Evolutionary conservation across 2,797 vertebrate species (phyloP).

Genomic region (Botia almorhae): DNA sequence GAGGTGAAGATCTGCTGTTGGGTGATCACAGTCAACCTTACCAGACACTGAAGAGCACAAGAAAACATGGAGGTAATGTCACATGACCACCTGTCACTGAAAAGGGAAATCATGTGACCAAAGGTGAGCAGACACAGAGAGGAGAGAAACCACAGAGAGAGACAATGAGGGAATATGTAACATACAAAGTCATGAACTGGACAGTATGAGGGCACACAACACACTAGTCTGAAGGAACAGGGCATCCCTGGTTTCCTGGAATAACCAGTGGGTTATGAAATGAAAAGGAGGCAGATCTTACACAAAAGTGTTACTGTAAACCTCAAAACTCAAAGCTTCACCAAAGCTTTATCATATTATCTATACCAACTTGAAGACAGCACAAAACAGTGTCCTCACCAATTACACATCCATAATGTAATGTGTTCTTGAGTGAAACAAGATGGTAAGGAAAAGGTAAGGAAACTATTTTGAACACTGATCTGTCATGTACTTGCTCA

Average conservation of each 20-base stretch:
- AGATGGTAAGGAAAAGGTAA: too few species aligned
- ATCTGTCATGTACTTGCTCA: too few species aligned
- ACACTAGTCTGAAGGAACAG: background rate
- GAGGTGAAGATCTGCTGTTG: conserved; percentile 96
- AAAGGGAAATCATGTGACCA: conserved; percentile 70
- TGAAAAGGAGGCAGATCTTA: conserved; percentile 25
- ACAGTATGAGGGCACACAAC: conserved; percentile 36
- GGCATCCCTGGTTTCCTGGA: background rate
- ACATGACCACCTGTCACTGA: conserved; percentile 82
- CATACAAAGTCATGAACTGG: conserved; percentile 11
- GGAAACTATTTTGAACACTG: too few species aligned
- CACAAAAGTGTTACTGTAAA: background rate
- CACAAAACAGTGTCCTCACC: too few species aligned
- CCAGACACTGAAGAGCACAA: conserved; percentile 88
- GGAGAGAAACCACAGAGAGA: conserved; percentile 55
- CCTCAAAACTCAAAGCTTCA: background rate
- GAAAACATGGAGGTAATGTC: conserved; percentile 85
- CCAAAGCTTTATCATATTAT: background rate
- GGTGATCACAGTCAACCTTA: conserved; percentile 94
- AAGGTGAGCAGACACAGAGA: conserved; percentile 56
- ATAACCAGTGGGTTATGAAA: conserved; percentile 32
- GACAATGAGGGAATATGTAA: conserved; percentile 25
- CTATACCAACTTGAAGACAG: too few species aligned
- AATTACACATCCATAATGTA: too few species aligned
- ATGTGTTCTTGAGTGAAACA: too few species aligned